phyloP scores from a whole-genome alignment of 2,797 vertebrate species.

The Bryconaethiops microstoma region DNA sequence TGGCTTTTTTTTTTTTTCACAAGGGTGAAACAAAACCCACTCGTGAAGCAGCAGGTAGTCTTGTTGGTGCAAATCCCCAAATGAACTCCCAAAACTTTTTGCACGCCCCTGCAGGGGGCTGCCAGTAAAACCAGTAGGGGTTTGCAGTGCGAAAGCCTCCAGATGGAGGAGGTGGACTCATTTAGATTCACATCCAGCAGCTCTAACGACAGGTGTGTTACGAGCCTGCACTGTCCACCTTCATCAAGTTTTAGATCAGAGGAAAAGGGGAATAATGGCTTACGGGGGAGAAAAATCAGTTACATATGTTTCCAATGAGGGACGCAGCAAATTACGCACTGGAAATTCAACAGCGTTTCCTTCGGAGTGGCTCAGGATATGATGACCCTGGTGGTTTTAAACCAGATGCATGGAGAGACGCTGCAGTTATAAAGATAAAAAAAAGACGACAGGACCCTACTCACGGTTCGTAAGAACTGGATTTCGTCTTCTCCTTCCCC shows the following conservation, averaged over 20 bases:
- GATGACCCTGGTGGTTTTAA: constrained; percentile 22
- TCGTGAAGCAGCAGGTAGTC: too few species aligned
- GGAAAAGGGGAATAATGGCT: constrained; percentile 1
- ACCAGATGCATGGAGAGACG: constrained; percentile 20
- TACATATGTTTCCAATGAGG: neutral
- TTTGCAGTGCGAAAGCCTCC: constrained; percentile 26
- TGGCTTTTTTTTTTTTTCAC: too few species aligned
- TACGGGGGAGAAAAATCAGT: neutral
- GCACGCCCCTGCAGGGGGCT: neutral
- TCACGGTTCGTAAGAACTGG: constrained; percentile 98
- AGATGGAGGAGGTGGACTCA: constrained; percentile 55
- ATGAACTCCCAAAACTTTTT: neutral
- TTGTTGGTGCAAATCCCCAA: too few species aligned
- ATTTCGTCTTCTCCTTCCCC: constrained; percentile 97
- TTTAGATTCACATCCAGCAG: constrained; percentile 59
- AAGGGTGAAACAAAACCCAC: too few species aligned
- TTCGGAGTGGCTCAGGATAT: constrained; percentile 11
- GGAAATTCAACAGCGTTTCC: constrained; percentile 10
- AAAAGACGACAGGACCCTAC: constrained; percentile 68
- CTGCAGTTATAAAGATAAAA: neutral
- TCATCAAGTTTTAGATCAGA: constrained; percentile 53
- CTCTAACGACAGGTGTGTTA: constrained; percentile 71
- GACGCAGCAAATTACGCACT: neutral
- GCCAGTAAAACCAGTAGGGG: too few species aligned
- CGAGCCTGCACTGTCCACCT: constrained; percentile 48